Conservation (phyloP, 2,113 vertebrate genomes). For the Chascanopsetta lugubris region DNA sequence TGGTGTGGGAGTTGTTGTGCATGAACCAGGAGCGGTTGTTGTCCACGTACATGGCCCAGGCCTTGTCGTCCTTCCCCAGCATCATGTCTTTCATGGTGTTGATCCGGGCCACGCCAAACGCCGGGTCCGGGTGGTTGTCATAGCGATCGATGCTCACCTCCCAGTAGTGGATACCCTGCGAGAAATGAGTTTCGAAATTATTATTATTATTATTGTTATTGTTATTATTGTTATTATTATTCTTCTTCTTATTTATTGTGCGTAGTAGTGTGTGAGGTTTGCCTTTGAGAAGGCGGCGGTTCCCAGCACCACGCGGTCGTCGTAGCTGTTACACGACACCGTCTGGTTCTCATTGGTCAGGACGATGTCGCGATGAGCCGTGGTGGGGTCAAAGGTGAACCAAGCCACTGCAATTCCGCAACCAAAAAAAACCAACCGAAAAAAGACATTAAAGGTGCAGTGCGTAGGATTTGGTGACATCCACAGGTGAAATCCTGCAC, state of each 20-base stretch:
- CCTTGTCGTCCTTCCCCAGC: constrained; percentile 97
- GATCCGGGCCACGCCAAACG: constrained; percentile 94
- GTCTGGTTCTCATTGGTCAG: constrained; percentile 96
- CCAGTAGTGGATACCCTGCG: constrained; percentile 93
- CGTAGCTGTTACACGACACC: constrained; percentile 93
- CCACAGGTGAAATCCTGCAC: too few species aligned
- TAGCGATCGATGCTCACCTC: constrained; percentile 94
- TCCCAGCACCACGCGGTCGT: constrained; percentile 95
- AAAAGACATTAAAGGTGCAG: too few species aligned
- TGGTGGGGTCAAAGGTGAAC: constrained; percentile 95
- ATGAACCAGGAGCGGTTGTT: constrained; percentile 99
- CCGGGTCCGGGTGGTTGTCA: constrained; percentile 96
- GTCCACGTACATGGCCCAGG: constrained; percentile 99
- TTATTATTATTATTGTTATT: too few species aligned
- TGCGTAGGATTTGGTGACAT: too few species aligned
- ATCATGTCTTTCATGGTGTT: constrained; percentile 95
- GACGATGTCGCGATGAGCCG: constrained; percentile 95
- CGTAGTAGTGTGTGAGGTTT: neutral
- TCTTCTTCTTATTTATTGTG: neutral
- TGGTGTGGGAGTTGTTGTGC: constrained; percentile 99
- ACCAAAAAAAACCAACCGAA: neutral
- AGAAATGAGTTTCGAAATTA: too few species aligned
- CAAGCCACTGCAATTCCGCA: constrained; percentile 93
- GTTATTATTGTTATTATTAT: too few species aligned
- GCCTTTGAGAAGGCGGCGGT: constrained; percentile 94